These are phyloP conservation scores for Physocephala rufipes DNA, from an alignment of 2,888 invertebrate species.

Conservation along the genomic window DNA sequence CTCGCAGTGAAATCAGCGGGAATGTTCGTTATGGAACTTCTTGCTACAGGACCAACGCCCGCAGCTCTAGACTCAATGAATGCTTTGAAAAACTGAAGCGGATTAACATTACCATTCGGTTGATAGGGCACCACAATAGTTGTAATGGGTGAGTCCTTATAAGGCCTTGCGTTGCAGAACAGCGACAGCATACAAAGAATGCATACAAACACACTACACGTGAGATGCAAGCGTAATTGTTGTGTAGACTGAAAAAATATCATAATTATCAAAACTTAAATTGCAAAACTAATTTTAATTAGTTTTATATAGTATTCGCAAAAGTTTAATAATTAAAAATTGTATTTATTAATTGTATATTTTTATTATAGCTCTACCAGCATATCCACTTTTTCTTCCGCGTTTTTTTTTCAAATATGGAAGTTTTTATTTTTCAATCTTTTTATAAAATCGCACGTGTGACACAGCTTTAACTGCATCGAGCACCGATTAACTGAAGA, in stretches of 20 bases:
- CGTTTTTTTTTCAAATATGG: no score
- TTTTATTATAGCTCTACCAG: not conserved
- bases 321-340: not conserved
- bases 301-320: not conserved
- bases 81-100: constrained; percentile 42
- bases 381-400: no score
- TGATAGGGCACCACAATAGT: constrained; percentile 51
- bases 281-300: not conserved
- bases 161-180: constrained; percentile 21
- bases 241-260: not conserved
- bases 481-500: no score
- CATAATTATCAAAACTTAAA: not conserved
- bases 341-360: not conserved
- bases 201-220: not conserved
- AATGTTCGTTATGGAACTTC: constrained; percentile 40
- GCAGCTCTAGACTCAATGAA: constrained; percentile 40
- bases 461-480: no score
- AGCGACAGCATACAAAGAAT: not conserved
- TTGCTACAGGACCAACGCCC: constrained; percentile 43
- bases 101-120: constrained; percentile 40
- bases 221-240: not conserved
- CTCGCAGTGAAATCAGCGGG: constrained; percentile 41
- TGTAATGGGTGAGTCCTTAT: constrained; percentile 47
- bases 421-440: no score
- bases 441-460: no score